These are phyloP conservation scores for Hylaeus volcanicus DNA, from an alignment of 1,140 invertebrate genomes.

Conservation along the genomic window DNA sequence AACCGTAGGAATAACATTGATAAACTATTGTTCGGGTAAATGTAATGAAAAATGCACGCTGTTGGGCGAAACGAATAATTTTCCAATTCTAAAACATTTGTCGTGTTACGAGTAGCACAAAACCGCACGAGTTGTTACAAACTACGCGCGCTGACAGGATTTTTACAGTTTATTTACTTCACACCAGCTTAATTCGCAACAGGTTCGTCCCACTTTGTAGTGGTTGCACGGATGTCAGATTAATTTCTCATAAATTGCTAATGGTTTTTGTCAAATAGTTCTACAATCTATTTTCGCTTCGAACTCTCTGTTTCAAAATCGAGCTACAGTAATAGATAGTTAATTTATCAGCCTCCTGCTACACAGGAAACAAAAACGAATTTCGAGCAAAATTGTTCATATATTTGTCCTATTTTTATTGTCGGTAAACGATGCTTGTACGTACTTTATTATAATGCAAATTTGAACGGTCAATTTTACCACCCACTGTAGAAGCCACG, in stretches of 20 bases:
- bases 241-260: constrained; percentile 68
- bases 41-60: not conserved
- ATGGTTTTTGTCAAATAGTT: constrained; percentile 65
- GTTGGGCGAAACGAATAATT: not conserved
- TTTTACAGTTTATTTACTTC: constrained; percentile 54
- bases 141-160: not conserved
- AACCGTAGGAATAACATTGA: not conserved
- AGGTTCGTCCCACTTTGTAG: constrained; percentile 19
- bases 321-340: constrained; percentile 18
- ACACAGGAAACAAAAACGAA: too few species aligned
- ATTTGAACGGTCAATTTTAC: not conserved
- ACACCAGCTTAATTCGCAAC: constrained; percentile 15
- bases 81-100: not conserved
- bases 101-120: not conserved
- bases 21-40: not conserved
- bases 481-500: not conserved
- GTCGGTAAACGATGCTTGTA: too few species aligned
- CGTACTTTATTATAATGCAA: too few species aligned
- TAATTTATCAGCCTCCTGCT: not conserved
- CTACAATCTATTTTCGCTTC: constrained; percentile 50
- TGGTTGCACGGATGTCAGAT: constrained; percentile 45
- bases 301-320: constrained; percentile 22
- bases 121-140: not conserved
- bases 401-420: too few species aligned
- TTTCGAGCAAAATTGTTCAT: too few species aligned